Evolutionary conservation across 2,888 invertebrate genomes (phyloP).

Genomic region (Caenorhabditis sp.): DNA sequence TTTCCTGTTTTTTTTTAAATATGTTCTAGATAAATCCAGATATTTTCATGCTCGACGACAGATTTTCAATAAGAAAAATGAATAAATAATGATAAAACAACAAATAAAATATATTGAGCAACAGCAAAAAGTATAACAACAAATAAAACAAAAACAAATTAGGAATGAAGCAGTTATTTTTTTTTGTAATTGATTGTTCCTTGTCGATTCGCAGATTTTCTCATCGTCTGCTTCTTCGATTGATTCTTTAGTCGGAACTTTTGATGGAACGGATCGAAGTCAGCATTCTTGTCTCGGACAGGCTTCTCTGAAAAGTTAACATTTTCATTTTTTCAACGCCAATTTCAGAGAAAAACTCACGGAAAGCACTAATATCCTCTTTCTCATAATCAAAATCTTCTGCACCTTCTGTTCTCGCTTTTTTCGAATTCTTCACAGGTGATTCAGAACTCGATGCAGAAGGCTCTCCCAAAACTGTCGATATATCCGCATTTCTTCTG

Average conservation of each 20-base stretch:
- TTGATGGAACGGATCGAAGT: slow-evolving; percentile 49
- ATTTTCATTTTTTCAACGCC: not conserved
- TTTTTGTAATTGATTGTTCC: slow-evolving; percentile 41
- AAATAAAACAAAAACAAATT: slow-evolving; percentile 5
- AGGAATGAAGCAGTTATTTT: not conserved
- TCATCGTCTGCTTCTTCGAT: slow-evolving; percentile 30
- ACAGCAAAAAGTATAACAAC: slow-evolving; percentile 13
- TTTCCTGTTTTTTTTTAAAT: not conserved
- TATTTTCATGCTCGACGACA: not conserved
- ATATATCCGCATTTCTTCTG: slow-evolving; percentile 23
- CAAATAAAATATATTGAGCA: slow-evolving; percentile 1
- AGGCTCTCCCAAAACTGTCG: slow-evolving; percentile 25
- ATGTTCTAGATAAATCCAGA: not conserved
- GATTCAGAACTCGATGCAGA: slow-evolving; percentile 6
- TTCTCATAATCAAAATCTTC: slow-evolving; percentile 41
- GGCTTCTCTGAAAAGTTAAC: slow-evolving; percentile 32
- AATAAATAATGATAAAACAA: not conserved
- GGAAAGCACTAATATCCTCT: slow-evolving; percentile 29
- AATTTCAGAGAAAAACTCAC: slow-evolving; percentile 11
- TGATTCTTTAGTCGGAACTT: slow-evolving; percentile 33
- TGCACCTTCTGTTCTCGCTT: slow-evolving; percentile 13
- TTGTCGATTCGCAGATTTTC: slow-evolving; percentile 37
- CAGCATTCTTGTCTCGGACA: slow-evolving; percentile 17
- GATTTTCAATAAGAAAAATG: not conserved
- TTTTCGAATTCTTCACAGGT: slow-evolving; percentile 6